Evolutionary conservation across 2,113 vertebrate species (phyloP), one percentile per base, ranked within the genome.

Genomic region (Motacilla alba): DNA sequence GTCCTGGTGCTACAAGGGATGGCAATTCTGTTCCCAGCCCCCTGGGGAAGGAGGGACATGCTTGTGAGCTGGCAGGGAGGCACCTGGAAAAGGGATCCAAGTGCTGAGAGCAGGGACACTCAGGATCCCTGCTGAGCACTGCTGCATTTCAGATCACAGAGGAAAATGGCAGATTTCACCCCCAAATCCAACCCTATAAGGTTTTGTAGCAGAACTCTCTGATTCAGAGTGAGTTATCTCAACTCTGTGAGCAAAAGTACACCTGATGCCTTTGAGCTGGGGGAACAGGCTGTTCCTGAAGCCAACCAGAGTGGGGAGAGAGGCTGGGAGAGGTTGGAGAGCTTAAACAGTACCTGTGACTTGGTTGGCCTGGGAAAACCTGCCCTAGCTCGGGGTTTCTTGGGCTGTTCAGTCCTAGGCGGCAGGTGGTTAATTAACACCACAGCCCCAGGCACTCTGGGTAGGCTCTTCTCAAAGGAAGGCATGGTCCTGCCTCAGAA

Each of bases 111-210:
- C 1, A 4, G 22, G 6, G 28, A 4, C 14, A 7, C 5, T 15
- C 0, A 0, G n/a, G 14, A 30, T 9, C 12, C 30, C 16, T 15
- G 31, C 27, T 58, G 41, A 6, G 39, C 55, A 7, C 12, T 33
- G 26, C 63, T 66, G 39, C 2, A 0, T 44, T 66, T 72, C 58
- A 53, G 24, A 24, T 72, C 3, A 1, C 11, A 44, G 35, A 39
- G 56, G n/a, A 46, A 77, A 89, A 63, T 2, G 7, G 33, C 28
- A 64, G 14, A 13, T 78, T 70, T 70, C 16, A 52, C 27, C 35
- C 16, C 3, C 56, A 75, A 83, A 10, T 9, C 47, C 55, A 49
- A 1, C 2, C 9, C 24, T n/a, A 0, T 31, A 15, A 20, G 14
- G 12, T 18, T 88, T 53, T 62, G 18, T 26, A 69, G 58, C 44